Base-by-base conservation (phyloP, 2,797 vertebrate genomes). In the Pangasius djambal region DNA sequence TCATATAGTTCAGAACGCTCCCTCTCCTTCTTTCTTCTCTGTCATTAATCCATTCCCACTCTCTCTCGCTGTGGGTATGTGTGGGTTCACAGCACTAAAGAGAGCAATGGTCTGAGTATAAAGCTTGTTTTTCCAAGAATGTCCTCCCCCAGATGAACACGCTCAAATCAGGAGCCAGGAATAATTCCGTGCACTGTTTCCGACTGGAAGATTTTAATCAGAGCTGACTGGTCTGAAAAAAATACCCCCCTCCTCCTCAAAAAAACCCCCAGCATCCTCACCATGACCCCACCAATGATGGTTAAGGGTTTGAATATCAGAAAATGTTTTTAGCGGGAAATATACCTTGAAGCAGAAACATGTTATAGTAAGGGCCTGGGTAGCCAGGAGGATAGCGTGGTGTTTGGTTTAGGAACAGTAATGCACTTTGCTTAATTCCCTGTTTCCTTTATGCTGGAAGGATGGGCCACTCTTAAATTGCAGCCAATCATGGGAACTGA, bases 141-240 rank as follows among this genome's bases (percentile, higher is more conserved):
- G 84, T 82, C 65, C 61, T 59, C 78, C 69, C 22, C 86, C 89
- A 89, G 87, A 91, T 92, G 87, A 86, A 88, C 89, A 83, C 74
- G 57, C 83, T 91, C 83, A 90, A 90, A 92, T 48, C 83, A 59
- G 86, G 85, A 87, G 89, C 83, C 88, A 92, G 88, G 88, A 91
- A 92, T 90, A 92, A 87, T 61, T 91, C 85, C 63, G 83, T 59
- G 82, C 83, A 55, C 87, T 78, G 87, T 92, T 93, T 92, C 91
- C 91, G 91, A 86, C 78, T 89, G 89, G 59, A 90, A 88, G 89
- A 93, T 89, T 88, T 92, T 92, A 93, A 93, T 91, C 91, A 88
- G 70, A 57, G 72, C 74, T 91, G 92, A 92, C 90, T 89, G 88
- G 84, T 84, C 31, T 25, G 69, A 55, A 85, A 77, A 40, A 48